These are phyloP conservation scores for Neopipo cinnamomea DNA, from an alignment of 2,113 vertebrate species.

Conservation along the genomic window DNA sequence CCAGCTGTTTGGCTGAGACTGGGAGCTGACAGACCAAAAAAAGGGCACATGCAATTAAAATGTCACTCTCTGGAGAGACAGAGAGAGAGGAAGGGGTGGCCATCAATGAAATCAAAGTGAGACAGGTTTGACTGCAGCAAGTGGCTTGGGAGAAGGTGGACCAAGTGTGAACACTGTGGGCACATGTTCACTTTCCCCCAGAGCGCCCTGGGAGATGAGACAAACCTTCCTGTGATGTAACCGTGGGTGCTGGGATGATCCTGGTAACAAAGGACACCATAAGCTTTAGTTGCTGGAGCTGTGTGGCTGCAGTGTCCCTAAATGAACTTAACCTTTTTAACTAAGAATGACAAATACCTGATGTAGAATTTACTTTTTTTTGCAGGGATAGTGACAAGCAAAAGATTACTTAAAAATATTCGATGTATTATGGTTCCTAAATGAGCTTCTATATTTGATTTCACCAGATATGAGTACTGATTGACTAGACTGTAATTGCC, in stretches of 20 bases:
- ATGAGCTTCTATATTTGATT: neutral
- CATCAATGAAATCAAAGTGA: neutral
- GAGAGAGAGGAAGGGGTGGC: neutral
- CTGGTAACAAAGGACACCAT: accelerated
- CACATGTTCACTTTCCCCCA: neutral
- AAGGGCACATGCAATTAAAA: neutral
- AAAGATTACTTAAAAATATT: neutral
- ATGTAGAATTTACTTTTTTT: neutral
- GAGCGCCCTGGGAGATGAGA: neutral
- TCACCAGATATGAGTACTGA: neutral
- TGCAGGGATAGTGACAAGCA: neutral
- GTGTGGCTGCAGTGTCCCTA: neutral
- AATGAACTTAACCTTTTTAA: neutral
- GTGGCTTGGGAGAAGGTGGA: neutral
- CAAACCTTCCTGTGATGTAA: neutral
- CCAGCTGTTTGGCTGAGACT: neutral
- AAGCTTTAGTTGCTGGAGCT: neutral
- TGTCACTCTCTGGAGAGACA: neutral
- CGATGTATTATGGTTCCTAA: neutral
- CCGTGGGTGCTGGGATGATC: accelerated
- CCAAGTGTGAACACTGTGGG: neutral
- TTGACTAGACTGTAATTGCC: neutral
- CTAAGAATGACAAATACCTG: neutral
- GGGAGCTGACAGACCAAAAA: neutral
- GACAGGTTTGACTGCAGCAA: neutral